Percentiles rank a stretch among this genome's conserved stretches.
phyloP scores from a whole-genome alignment of 2,888 invertebrate species.

The Metallyticus violacea region DNA sequence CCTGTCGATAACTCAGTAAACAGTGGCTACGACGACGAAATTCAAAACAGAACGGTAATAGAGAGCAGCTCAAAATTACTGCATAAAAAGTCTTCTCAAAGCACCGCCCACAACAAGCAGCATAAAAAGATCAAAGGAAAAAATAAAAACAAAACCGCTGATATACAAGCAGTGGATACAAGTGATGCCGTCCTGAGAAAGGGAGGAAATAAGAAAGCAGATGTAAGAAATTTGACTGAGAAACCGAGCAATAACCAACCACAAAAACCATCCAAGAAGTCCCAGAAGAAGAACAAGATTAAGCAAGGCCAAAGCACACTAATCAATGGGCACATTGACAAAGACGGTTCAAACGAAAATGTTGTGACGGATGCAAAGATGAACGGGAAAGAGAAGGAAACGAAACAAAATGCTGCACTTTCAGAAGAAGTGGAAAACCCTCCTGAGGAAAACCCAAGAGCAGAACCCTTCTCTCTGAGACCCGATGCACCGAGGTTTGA shows the following conservation, averaged over 20 bases:
- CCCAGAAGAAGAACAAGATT: not conserved
- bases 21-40: no score
- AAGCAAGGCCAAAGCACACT: not conserved
- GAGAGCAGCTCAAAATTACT: not conserved
- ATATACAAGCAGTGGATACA: not conserved
- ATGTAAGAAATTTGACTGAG: not conserved
- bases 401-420: not conserved
- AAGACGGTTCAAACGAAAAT: not conserved
- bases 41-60: not conserved
- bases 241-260: no score
- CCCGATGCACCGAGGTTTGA: not conserved
- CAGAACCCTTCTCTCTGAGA: not conserved
- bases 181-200: not conserved
- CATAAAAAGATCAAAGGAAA: not conserved
- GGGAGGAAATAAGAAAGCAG: not conserved
- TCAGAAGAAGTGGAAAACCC: not conserved
- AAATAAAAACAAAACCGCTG: not conserved
- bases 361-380: not conserved
- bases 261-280: not conserved
- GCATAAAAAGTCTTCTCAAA: no score
- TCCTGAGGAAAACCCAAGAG: no score
- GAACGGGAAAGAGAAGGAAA: conserved; percentile 9
- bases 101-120: not conserved
- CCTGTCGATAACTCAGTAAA: not conserved
- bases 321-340: not conserved